Conservation (phyloP, 2,113 vertebrate genomes). For the Cyprinus carpio region DNA sequence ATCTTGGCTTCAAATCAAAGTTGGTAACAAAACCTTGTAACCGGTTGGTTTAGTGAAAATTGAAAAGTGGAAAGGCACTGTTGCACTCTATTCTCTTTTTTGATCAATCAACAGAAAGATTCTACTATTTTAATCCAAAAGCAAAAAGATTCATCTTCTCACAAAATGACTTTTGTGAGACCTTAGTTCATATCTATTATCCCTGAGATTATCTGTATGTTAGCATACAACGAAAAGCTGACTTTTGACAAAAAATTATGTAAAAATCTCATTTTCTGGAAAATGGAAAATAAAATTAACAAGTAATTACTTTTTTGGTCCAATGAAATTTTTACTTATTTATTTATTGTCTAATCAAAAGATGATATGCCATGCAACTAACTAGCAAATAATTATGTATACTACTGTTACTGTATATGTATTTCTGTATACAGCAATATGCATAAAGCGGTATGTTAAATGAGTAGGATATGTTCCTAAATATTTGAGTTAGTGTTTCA, state of each 20-base stretch:
- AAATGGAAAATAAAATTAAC: background rate
- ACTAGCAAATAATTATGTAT: background rate
- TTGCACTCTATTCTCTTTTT: no score
- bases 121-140: no score
- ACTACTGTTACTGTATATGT: background rate
- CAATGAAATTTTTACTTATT: no score
- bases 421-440: background rate
- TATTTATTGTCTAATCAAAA: no score
- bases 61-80: no score
- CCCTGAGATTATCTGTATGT: background rate
- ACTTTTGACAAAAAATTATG: background rate
- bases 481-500: background rate
- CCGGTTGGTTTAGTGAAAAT: no score
- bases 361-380: background rate
- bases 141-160: no score
- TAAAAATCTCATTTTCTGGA: background rate
- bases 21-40: no score
- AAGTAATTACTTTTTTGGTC: background rate
- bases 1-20: background rate
- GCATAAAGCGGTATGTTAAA: background rate
- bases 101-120: no score
- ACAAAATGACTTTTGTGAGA: background rate
- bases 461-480: background rate
- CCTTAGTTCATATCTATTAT: background rate
- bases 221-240: background rate